Base-by-base conservation (phyloP, 2,113 vertebrate species). In the Regulus satrapa region DNA sequence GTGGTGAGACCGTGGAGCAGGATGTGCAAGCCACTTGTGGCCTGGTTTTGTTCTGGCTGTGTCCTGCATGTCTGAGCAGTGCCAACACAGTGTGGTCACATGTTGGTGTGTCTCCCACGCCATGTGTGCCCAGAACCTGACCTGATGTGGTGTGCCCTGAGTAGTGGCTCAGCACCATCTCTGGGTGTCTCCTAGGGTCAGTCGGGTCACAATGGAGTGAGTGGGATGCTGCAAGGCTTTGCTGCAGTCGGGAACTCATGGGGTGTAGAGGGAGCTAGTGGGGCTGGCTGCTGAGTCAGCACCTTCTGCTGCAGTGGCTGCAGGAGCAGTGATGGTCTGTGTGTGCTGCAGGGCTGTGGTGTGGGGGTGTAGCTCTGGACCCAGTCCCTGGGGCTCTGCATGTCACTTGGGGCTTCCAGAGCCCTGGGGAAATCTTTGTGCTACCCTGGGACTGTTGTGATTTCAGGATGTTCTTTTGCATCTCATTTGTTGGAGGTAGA, bases 171-270 rank as follows among this genome's bases (percentile, higher is more conserved):
- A 51, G 85, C 31, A 3, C 34, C 5, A 1, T 24, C 14, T 28
- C 34, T 1, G 6, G 9, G 26, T 31, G 49, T 72, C 72, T 26
- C 74, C 40, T 20, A 72, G 49, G 26, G 29, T 34, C 62, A 12
- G 2, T 0, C 1, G 12, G 41, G 61, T 32, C 0, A 8, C 0
- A 1, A 43, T 41, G 49, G 32, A 55, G 48, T 3, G 8, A 61
- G 46, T 1, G 4, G 51, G 45, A 48, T 55, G 75, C 79, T 91
- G 71, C 2, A 12, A 29, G 52, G 48, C 43, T 83, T 91, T 28
- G 13, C 78, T 34, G 49, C 1, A 1, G 46, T 23, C 0, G 0
- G 69, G 76, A 89, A 41, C 20, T 83, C 38, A 2, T 19, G 63
- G 62, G 72, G 19, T 43, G 52, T 3, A 10, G 61, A 54, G 40